Conservation (phyloP, 2,797 vertebrate genomes). For the Lepilemur septentrionalis region DNA sequence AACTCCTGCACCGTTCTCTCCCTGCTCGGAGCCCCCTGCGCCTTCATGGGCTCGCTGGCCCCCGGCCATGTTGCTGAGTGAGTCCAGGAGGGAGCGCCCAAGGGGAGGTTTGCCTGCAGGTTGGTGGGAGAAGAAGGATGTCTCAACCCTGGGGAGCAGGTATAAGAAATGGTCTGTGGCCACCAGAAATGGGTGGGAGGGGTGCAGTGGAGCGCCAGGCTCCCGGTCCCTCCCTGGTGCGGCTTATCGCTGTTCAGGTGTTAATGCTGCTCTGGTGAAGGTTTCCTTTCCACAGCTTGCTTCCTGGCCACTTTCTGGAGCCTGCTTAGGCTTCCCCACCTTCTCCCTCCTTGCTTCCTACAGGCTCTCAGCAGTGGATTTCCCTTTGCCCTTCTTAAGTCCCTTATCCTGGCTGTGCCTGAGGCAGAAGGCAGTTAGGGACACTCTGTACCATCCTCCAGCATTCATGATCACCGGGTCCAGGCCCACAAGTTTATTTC, state of each 20-base stretch:
- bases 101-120: background rate
- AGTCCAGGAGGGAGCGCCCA: conserved; percentile 79
- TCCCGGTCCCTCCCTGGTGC: background rate
- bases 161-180: background rate
- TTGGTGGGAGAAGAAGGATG: background rate
- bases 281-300: conserved; percentile 23
- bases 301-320: background rate
- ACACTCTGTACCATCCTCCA: background rate
- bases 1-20: conserved; percentile 95
- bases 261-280: background rate
- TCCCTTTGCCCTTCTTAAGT: background rate
- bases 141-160: background rate
- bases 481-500: background rate
- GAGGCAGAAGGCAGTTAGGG: background rate
- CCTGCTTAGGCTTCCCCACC: background rate
- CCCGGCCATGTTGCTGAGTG: conserved; percentile 91
- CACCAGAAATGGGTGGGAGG: background rate
- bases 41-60: conserved; percentile 94
- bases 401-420: background rate
- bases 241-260: background rate
- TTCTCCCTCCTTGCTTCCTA: background rate
- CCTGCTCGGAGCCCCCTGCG: conserved; percentile 89
- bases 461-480: background rate
- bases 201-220: background rate
- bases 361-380: background rate